Conservation (phyloP, 2,113 vertebrate genomes). For the Menidia beryllina region DNA sequence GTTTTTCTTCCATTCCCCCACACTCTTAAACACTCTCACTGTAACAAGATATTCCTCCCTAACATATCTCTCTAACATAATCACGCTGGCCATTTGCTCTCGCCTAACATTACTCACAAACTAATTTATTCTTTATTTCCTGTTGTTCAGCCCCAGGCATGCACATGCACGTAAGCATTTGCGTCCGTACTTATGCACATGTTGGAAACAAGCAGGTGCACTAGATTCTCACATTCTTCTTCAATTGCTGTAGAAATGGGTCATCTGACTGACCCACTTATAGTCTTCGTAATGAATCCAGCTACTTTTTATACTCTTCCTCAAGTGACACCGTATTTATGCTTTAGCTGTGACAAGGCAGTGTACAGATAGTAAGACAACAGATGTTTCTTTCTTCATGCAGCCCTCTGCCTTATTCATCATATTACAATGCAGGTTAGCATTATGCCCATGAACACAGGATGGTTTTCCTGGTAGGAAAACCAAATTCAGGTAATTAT, state of each 20-base stretch:
- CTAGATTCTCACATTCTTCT: constrained; percentile 33
- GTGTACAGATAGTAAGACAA: constrained; percentile 44
- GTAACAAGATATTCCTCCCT: constrained; percentile 48
- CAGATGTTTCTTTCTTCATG: constrained; percentile 42
- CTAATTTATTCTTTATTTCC: constrained; percentile 9
- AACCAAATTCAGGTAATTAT: not conserved
- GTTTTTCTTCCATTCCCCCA: constrained; percentile 15
- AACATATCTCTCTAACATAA: constrained; percentile 23
- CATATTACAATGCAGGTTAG: constrained; percentile 27
- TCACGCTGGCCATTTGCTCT: constrained; percentile 32
- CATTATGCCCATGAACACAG: not conserved
- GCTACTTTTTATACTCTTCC: constrained; percentile 65
- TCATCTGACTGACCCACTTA: constrained; percentile 82
- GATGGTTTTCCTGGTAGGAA: not conserved
- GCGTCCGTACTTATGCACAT: not conserved
- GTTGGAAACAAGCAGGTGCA: constrained; percentile 15
- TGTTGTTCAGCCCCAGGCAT: constrained; percentile 10
- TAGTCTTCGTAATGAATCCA: constrained; percentile 75
- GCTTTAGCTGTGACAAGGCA: constrained; percentile 69
- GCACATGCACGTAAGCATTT: constrained; percentile 3
- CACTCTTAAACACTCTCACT: constrained; percentile 55
- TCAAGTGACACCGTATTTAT: constrained; percentile 72
- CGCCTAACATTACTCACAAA: not conserved
- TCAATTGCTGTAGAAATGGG: constrained; percentile 75
- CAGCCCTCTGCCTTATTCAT: constrained; percentile 40